These are phyloP conservation scores for Tamandua tetradactyla DNA, from an alignment of 2,797 vertebrate genomes.

Conservation along the genomic window DNA sequence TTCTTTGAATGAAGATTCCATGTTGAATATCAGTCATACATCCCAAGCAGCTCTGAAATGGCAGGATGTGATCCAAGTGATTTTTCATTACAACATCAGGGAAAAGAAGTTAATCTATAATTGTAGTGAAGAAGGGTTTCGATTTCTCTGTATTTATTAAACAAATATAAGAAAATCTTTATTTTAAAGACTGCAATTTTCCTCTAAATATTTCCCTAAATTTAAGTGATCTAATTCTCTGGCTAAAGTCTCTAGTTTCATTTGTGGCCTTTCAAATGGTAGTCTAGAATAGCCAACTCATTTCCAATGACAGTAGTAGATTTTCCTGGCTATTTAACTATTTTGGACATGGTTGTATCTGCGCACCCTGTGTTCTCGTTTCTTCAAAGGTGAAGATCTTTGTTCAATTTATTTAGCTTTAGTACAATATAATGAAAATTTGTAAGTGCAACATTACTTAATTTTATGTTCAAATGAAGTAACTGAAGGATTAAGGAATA, in stretches of 20 bases:
- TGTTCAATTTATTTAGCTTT: constrained; percentile 33
- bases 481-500: constrained; percentile 53
- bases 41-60: not conserved
- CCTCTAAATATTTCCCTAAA: not conserved
- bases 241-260: not conserved
- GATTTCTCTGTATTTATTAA: constrained; percentile 32
- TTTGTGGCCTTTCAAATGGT: not conserved
- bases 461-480: not conserved
- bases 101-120: not conserved
- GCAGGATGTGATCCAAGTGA: not conserved
- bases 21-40: not conserved
- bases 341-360: not conserved
- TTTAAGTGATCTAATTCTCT: not conserved
- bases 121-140: not conserved
- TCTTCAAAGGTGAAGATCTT: constrained; percentile 15
- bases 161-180: not conserved
- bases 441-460: constrained; percentile 8
- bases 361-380: constrained; percentile 27
- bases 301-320: not conserved
- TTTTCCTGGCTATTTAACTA: constrained; percentile 8
- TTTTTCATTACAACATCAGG: constrained; percentile 18
- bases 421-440: constrained; percentile 45
- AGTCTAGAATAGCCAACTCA: not conserved
- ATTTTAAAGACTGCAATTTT: constrained; percentile 15
- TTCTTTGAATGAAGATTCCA: not conserved